phyloP scores from a whole-genome alignment of 2,888 invertebrate species.

The Pogonocherus hispidulus region DNA sequence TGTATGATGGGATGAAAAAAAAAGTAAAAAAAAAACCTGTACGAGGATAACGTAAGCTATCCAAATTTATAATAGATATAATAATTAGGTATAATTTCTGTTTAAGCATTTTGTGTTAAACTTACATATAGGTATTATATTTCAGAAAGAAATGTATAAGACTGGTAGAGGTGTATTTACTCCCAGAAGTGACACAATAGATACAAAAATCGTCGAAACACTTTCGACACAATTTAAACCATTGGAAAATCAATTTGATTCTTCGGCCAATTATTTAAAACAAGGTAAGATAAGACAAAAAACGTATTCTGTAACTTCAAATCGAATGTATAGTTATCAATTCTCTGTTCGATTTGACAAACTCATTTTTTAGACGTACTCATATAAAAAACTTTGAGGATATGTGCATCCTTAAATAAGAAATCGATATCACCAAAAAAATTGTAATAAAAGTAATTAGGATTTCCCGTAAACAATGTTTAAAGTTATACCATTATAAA shows the following conservation, averaged over 20 bases:
- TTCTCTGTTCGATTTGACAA: not conserved
- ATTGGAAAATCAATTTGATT: not conserved
- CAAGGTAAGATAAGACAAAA: not conserved
- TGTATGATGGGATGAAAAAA: constrained; percentile 24
- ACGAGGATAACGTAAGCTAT: not conserved
- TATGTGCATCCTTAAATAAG: no score
- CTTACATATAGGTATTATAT: not conserved
- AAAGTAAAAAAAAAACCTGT: constrained; percentile 15
- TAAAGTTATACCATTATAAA: no score
- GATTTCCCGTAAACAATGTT: no score
- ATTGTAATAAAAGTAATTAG: no score
- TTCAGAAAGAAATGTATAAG: constrained; percentile 9
- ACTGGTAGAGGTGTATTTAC: constrained; percentile 8
- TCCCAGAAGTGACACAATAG: constrained; percentile 1
- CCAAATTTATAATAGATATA: not conserved
- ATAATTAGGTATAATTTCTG: not conserved
- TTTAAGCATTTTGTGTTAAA: not conserved
- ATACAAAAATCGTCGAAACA: constrained; percentile 7
- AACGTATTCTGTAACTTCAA: not conserved
- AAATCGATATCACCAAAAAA: no score
- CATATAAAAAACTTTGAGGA: no score
- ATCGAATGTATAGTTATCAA: not conserved
- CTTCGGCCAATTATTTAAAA: not conserved
- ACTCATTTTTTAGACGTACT: not conserved
- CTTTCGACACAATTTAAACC: not conserved